Evolutionary conservation across 30 jellyfish, hydroid and myxozoan genomes (phyloP), one percentile per base, ranked within the genome.

Genomic region (Pseudorhiza aurosa): DNA sequence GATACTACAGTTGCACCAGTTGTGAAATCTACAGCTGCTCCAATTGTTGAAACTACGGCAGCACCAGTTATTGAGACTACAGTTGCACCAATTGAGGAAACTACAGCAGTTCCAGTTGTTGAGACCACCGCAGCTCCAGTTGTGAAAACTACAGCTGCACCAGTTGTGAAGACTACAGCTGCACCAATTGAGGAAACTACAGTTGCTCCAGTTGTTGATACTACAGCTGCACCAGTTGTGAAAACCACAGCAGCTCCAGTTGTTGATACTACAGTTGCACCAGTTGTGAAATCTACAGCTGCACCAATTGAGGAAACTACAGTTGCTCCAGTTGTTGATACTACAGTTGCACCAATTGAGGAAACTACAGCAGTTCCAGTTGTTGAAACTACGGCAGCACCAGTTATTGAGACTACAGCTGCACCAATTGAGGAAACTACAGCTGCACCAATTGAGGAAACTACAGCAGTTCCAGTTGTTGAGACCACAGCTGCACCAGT

Each of bases 91-190:
- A 63, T 50, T 24, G 11, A 25, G 12, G 91, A 29, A 30, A 80
- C 91, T 14, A 80, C 91, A 18, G 91, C 68, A 43, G 83, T 85
- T n/a, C 80, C 84, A 35, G 76, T 40, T 12, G 65, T 37, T 8
- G 81, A 67, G 42, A 50, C 73, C 12, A 72, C 85, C 0, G 73
- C 72, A 22, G 84, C 58, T 30, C 85, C 91, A 39, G 71, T 45
- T 43, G 75, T 64, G 22, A 51, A 33, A 15, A 78, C 90, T 24
- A 45, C 82, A 0, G 91, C 65, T 46, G 84, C 84, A 28, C 76
- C 42, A 71, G 76, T 51, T 35, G 84, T 53, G 0, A 77, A 64
- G 36, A 53, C 77, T 0, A 64, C 91, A 0, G 75, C 83, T 63
- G 84, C 91, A 28, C 77, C 91, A 63, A 69, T 45, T 29, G 84